Conservation (phyloP, 2,113 vertebrate genomes). For the Prinia subflava region DNA sequence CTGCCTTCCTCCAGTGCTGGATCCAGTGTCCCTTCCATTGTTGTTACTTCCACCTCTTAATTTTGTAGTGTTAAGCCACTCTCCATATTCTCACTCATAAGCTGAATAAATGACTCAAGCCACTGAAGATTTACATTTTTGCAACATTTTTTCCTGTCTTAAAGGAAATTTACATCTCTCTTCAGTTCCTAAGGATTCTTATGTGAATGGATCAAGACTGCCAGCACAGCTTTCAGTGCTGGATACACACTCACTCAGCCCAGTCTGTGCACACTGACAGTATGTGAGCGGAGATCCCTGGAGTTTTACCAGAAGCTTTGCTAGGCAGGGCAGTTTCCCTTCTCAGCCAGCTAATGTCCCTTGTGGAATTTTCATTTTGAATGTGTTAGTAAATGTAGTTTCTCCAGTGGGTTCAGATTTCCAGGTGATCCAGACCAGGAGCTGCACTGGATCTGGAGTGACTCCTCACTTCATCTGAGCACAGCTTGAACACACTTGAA, state of each 20-base stretch:
- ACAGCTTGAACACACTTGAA: background rate
- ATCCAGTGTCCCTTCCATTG: background rate
- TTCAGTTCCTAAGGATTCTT: background rate
- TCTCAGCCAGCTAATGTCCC: background rate
- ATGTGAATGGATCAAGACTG: background rate
- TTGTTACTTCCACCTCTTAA: background rate
- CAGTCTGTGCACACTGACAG: background rate
- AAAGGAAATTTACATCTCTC: background rate
- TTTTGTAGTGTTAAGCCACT: background rate
- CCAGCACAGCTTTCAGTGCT: background rate
- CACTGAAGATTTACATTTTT: background rate
- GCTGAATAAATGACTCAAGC: background rate
- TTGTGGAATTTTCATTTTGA: background rate
- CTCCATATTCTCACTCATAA: background rate
- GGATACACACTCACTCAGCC: background rate
- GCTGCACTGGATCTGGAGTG: background rate
- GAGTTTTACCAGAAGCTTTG: background rate
- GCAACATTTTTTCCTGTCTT: background rate
- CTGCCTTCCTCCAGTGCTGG: background rate
- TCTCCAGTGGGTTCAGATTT: background rate
- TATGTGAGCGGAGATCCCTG: background rate
- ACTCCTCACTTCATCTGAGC: background rate
- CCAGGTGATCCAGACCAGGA: background rate
- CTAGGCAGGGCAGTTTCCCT: background rate
- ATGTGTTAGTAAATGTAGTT: background rate